A percentile compares a stretch with the other conserved stretches of the same genome.
phyloP scores from a whole-genome alignment of 2,797 vertebrate genomes.

The Sphenodon punctatus region DNA sequence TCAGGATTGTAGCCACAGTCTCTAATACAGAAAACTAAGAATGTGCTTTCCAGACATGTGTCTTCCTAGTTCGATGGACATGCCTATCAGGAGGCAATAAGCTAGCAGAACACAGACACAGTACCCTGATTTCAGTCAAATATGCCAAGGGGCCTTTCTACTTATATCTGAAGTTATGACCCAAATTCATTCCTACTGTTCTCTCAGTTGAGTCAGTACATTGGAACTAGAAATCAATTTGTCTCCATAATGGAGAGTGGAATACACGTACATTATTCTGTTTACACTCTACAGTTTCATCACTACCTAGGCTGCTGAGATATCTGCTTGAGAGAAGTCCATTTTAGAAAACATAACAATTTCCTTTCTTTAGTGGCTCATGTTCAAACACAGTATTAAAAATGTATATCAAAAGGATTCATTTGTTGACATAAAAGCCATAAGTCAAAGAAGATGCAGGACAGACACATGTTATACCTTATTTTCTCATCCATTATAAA shows the following conservation, averaged over 20 bases:
- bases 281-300: not conserved
- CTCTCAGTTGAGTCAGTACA: not conserved
- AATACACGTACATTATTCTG: not conserved
- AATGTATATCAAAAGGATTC: not conserved
- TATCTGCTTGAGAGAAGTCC: not conserved
- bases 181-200: not conserved
- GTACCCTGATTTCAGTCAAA: not conserved
- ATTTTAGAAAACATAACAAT: not conserved
- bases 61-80: not conserved
- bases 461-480: not conserved
- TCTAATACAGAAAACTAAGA: rapidly evolving
- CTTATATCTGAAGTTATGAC: not conserved
- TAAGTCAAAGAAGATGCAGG: not conserved
- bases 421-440: not conserved
- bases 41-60: not conserved
- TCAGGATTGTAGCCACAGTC: no score
- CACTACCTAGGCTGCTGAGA: not conserved
- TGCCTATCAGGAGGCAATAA: not conserved
- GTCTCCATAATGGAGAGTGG: not conserved
- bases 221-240: not conserved
- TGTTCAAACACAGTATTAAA: not conserved
- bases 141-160: not conserved
- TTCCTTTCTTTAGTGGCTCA: not conserved
- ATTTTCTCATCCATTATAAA: not conserved
- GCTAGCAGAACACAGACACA: not conserved